These are phyloP conservation scores for Notolabrus celidotus DNA, from an alignment of 2,797 vertebrate species.

Conservation along the genomic window DNA sequence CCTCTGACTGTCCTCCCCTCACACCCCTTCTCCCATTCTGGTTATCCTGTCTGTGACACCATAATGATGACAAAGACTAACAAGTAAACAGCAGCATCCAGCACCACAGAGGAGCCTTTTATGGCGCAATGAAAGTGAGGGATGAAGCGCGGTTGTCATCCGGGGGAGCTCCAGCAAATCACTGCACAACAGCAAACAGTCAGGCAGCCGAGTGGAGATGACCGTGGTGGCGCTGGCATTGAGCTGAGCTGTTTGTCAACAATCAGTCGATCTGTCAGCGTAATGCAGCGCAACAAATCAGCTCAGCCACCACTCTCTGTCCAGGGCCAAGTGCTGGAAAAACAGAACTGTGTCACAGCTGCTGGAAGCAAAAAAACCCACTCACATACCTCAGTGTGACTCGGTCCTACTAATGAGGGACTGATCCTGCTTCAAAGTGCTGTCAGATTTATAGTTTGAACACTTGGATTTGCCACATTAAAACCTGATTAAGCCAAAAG, in stretches of 20 bases:
- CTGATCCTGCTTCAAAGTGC: constrained; percentile 38
- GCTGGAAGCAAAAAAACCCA: constrained; percentile 29
- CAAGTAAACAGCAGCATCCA: constrained; percentile 76
- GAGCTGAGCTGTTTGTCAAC: constrained; percentile 83
- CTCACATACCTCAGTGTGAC: constrained; percentile 27
- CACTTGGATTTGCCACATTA: constrained; percentile 21
- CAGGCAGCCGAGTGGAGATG: constrained; percentile 56
- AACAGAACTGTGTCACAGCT: constrained; percentile 38
- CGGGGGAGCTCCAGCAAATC: constrained; percentile 73
- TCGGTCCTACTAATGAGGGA: constrained; percentile 28
- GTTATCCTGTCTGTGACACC: constrained; percentile 78
- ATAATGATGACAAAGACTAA: constrained; percentile 85
- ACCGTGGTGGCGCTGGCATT: constrained; percentile 50
- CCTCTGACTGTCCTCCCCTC: constrained; percentile 34
- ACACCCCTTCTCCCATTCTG: constrained; percentile 44
- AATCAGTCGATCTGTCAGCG: constrained; percentile 79
- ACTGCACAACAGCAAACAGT: constrained; percentile 60
- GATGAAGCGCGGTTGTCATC: constrained; percentile 80
- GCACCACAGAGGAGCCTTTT: constrained; percentile 75
- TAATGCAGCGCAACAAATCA: constrained; percentile 72
- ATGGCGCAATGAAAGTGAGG: constrained; percentile 83
- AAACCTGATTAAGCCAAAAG: constrained; percentile 20
- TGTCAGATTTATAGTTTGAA: constrained; percentile 42
- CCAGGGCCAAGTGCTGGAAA: constrained; percentile 29
- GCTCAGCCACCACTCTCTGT: constrained; percentile 41